Percentiles rank a stretch among this genome's conserved stretches.
Conservation (phyloP, 2,797 vertebrate species). For the Enteromius paludinosus region DNA sequence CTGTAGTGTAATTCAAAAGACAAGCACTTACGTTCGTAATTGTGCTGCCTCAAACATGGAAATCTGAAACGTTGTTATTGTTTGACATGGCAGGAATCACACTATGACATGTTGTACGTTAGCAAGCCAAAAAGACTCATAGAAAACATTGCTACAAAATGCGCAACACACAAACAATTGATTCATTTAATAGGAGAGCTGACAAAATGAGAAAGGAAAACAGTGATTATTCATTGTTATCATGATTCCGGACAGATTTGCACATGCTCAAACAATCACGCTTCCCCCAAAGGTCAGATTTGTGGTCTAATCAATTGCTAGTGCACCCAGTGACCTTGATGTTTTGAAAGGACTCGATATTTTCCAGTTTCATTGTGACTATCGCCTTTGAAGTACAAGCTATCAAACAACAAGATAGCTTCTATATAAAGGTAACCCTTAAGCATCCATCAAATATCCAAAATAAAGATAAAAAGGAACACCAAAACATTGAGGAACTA, state of each 20-base stretch:
- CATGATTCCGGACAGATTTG: conserved; percentile 37
- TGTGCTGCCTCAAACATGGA: conserved; percentile 38
- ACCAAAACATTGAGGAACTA: background rate
- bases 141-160: background rate
- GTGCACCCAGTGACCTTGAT: conserved; percentile 9
- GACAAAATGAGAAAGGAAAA: conserved; percentile 52
- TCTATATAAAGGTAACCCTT: background rate
- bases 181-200: conserved; percentile 57
- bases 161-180: background rate
- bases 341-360: conserved; percentile 16
- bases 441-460: background rate
- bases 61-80: conserved; percentile 59
- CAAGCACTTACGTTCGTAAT: conserved; percentile 60
- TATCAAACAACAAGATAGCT: conserved; percentile 1
- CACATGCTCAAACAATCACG: conserved; percentile 44
- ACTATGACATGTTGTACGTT: conserved; percentile 28
- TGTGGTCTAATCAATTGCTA: conserved; percentile 31
- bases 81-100: conserved; percentile 64
- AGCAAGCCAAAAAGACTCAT: background rate
- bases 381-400: background rate
- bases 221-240: conserved; percentile 32
- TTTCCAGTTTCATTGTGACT: conserved; percentile 56
- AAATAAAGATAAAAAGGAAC: background rate
- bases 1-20: conserved; percentile 50
- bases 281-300: conserved; percentile 28